phyloP scores from a whole-genome alignment of 2,113 vertebrate genomes.

The Antigone vipio region DNA sequence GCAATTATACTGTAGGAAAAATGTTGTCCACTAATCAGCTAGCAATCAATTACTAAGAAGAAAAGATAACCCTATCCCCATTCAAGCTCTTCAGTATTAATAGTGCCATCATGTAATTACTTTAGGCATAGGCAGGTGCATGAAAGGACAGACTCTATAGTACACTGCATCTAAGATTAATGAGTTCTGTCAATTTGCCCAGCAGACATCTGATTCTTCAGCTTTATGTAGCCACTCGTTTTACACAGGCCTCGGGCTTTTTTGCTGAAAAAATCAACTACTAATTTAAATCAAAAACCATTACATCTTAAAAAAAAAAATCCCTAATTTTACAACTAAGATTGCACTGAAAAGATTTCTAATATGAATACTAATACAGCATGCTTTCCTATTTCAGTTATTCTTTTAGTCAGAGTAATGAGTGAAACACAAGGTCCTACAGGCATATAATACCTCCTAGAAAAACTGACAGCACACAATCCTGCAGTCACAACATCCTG shows the following conservation, averaged over 20 bases:
- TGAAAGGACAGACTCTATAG: conserved; percentile 80
- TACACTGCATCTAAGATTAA: conserved; percentile 81
- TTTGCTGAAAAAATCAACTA: conserved; percentile 53
- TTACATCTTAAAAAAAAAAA: not conserved
- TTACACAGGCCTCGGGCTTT: conserved; percentile 66
- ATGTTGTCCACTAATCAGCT: conserved; percentile 84
- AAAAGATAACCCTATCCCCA: conserved; percentile 81
- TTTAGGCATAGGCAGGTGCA: conserved; percentile 82
- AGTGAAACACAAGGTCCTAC: conserved; percentile 9
- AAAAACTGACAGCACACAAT: not conserved
- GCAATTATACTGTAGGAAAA: conserved; percentile 82
- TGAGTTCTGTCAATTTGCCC: conserved; percentile 86
- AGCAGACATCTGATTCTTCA: conserved; percentile 83
- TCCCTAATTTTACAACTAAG: conserved; percentile 46
- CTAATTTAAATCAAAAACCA: conserved; percentile 70
- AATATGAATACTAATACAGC: conserved; percentile 21
- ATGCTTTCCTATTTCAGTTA: not conserved
- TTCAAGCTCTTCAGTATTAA: conserved; percentile 81
- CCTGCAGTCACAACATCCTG: not conserved
- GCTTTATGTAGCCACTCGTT: conserved; percentile 75
- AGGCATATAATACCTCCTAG: not conserved
- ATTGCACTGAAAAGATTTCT: conserved; percentile 11
- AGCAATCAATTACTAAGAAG: conserved; percentile 84
- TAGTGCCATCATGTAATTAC: conserved; percentile 86
- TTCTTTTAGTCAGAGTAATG: conserved; percentile 35